These are phyloP conservation scores for Agrochola lota DNA, from an alignment of 2,888 invertebrate species.

Conservation along the genomic window DNA sequence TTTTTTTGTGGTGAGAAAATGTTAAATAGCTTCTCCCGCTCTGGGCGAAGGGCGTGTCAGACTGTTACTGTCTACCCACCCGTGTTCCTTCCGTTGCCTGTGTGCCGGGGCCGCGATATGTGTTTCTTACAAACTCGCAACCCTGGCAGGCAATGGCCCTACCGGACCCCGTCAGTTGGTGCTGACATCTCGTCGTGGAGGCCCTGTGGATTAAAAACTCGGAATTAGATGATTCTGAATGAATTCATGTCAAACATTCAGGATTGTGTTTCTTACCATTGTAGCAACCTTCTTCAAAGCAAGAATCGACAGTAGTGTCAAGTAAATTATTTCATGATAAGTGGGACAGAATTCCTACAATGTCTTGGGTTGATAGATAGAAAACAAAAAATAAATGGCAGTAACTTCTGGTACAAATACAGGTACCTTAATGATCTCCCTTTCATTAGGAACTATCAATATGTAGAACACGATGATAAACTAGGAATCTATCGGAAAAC, in stretches of 20 bases:
- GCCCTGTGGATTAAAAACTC: background rate
- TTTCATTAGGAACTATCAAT: background rate
- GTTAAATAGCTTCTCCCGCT: too few relatives aligned
- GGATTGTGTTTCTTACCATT: too few relatives aligned
- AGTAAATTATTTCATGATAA: background rate
- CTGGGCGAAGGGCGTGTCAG: too few relatives aligned
- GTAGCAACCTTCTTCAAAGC: background rate
- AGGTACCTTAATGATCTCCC: background rate
- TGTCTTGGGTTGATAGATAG: background rate
- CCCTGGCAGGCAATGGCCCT: too few relatives aligned
- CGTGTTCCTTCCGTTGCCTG: too few relatives aligned
- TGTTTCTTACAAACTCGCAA: too few relatives aligned
- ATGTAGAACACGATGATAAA: background rate
- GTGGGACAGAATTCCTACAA: background rate
- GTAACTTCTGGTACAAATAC: too few relatives aligned
- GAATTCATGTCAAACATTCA: background rate
- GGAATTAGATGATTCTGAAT: background rate
- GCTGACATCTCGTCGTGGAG: too few relatives aligned
- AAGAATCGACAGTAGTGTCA: background rate
- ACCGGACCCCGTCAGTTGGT: too few relatives aligned
- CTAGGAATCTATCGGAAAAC: conserved; percentile 5
- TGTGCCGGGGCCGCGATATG: too few relatives aligned
- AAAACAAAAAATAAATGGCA: background rate
- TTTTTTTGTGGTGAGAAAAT: too few relatives aligned
- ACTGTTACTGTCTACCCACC: too few relatives aligned